Base-by-base conservation (phyloP, 2,888 invertebrate species). In the Chamaedrilus cognettii region DNA sequence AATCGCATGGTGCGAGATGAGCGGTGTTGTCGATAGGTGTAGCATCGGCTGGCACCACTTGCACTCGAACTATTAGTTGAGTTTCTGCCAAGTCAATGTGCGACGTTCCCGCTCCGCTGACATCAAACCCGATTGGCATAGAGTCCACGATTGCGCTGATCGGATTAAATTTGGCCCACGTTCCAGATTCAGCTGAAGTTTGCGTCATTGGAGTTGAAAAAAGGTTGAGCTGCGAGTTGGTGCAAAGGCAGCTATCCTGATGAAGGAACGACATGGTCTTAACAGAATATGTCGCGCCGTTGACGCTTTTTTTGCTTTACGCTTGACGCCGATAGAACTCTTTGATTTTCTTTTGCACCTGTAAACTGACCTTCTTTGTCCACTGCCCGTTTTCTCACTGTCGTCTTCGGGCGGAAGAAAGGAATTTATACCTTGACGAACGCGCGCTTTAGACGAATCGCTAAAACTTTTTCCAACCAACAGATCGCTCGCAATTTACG, bases 71-170 rank as follows among this genome's bases (percentile, higher is more conserved):
- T n/a, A n/a, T 19, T 23, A 52, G 28, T 26, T 52, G 55, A 52
- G 55, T 52, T 7, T 52, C 26, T 52, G 55, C 55, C 55, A 52
- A 26, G 28, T 52, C 11, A 52, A 19, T 26, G n/a, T n/a, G n/a
- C n/a, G n/a, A n/a, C 7, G 11, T 7, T 23, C 55, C 55, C 15
- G 15, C 7, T 19, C 55, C 55, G 55, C 23, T 52, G 26, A 52
- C 7, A 26, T 19, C 23, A 26, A 52, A 52, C 28, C 26, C 55
- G 11, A 52, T 52, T 26, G 55, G 55, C 7, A 26, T 52, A 19
- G 7, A 11, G 7, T 52, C 55, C 15, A 7, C 26, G 23, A 52
- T 23, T 7, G 15, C 7, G 7, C 23, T 23, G 7, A 52, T 26
- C 15, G 55, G 55, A 52, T 52, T 52, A 52, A 19, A 52, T 26